phyloP scores from a whole-genome alignment of 2,888 invertebrate species.

The Ochropacha duplaris region DNA sequence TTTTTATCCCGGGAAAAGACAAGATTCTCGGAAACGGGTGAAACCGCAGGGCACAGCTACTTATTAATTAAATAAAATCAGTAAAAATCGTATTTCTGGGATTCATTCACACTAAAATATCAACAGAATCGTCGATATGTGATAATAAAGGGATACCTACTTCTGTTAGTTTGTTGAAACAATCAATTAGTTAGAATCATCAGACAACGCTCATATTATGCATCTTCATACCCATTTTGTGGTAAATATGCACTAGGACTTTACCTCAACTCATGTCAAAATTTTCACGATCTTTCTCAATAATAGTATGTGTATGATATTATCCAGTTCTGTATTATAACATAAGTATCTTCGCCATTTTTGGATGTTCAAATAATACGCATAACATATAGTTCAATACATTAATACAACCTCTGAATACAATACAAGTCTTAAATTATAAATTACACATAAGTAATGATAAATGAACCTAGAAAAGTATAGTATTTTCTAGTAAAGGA shows the following conservation, averaged over 20 bases:
- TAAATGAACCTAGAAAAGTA: neutral
- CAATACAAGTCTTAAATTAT: neutral
- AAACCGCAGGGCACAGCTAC: too few relatives aligned
- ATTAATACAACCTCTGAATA: neutral
- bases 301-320: neutral
- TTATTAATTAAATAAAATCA: too few relatives aligned
- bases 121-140: too few relatives aligned
- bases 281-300: neutral
- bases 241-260: neutral
- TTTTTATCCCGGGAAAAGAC: too few relatives aligned
- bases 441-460: neutral
- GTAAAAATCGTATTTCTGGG: too few relatives aligned
- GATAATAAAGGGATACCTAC: neutral
- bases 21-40: too few relatives aligned
- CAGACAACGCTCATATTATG: neutral
- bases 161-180: neutral
- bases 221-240: neutral
- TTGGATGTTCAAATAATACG: neutral
- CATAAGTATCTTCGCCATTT: neutral
- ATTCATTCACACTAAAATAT: too few relatives aligned
- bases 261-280: neutral
- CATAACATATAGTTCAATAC: neutral
- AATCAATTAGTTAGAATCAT: neutral
- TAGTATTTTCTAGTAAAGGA: constrained; percentile 69
- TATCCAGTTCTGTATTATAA: neutral